These are phyloP conservation scores for Sinohyriopsis cumingii DNA, from an alignment of 2,888 invertebrate genomes.

Conservation along the genomic window DNA sequence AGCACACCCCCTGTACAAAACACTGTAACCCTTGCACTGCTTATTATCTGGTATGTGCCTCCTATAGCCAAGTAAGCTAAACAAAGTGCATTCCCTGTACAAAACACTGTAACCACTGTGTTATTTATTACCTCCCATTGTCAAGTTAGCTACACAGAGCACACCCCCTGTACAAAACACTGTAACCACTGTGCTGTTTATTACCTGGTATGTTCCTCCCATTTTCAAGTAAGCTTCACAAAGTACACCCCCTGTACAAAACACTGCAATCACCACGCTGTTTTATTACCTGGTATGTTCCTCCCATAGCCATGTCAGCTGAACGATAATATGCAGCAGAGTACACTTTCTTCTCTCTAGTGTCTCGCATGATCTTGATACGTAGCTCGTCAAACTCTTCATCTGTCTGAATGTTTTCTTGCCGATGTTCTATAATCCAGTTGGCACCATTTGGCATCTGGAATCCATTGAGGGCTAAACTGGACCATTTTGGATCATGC, in stretches of 20 bases:
- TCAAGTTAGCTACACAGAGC: too few relatives aligned
- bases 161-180: too few relatives aligned
- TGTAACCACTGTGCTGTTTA: neutral
- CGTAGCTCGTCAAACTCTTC: conserved; percentile 21
- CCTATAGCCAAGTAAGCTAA: too few relatives aligned
- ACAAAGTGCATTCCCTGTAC: too few relatives aligned
- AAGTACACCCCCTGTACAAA: too few relatives aligned
- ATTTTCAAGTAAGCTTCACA: too few relatives aligned
- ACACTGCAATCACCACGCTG: neutral
- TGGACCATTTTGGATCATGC: conserved; percentile 20
- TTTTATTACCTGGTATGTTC: conserved; percentile 32
- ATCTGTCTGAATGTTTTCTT: conserved; percentile 23
- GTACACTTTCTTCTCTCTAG: conserved; percentile 23
- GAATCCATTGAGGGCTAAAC: conserved; percentile 20
- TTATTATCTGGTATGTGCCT: conserved; percentile 12
- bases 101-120: too few relatives aligned
- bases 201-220: conserved; percentile 14
- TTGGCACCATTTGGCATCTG: conserved; percentile 30
- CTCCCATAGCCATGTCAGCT: conserved; percentile 38
- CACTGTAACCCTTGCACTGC: neutral
- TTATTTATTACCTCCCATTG: conserved; percentile 3
- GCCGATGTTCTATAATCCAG: conserved; percentile 32
- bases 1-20: too few relatives aligned
- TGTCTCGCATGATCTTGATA: conserved; percentile 32
- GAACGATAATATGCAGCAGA: conserved; percentile 33